Base-by-base conservation (phyloP, 2,797 vertebrate genomes). In the Pogonophryne albipinna region DNA sequence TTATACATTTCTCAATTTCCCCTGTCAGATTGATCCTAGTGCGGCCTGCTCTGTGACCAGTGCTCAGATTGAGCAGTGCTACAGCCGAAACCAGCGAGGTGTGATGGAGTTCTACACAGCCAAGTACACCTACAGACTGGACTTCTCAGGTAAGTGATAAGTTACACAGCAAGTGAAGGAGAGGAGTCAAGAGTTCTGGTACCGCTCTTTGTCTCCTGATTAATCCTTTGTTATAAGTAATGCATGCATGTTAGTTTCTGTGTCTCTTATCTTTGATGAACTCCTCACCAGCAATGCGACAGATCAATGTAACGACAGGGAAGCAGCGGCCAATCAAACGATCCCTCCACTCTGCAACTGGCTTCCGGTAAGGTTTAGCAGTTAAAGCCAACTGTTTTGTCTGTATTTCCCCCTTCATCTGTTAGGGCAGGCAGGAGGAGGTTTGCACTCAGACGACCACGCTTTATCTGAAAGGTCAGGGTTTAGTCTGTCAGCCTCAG, bases 41-140 rank as follows among this genome's bases (percentile, higher is more conserved):
- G 95, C 95, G 49, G 96, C 96, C 51, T 97, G 97, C 89, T 97
- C 97, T 31, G 94, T 99, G 84, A 98, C 96, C 84, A 99, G 96
- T 66, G 96, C 98, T 90, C 96, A 99, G 90, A 98, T 99, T 63
- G 98, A 99, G 86, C 96, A 94, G 89, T 96, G 95, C 91, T 99
- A 97, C 94, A 95, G 77, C 91, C 91, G 94, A 85, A 96, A 98
- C 88, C 97, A 96, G 11, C 94, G 89, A 6, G 97, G 97, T 17
- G 94, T 96, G 66, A 92, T 99, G 94, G 96, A 96, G 71, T 99
- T 99, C 92, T 95, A 96, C 82, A 99, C 98, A 38, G 93, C 95
- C 67, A 99, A 99, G 94, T 99, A 98, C 92, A 98, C 97, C 78
- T 99, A 99, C 94, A 94, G 90, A 10, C 91, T 99, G 85, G 97